Evolutionary conservation across 2,797 vertebrate species (phyloP), one percentile per base, ranked within the genome.

Genomic region (Thaleichthys pacificus): DNA sequence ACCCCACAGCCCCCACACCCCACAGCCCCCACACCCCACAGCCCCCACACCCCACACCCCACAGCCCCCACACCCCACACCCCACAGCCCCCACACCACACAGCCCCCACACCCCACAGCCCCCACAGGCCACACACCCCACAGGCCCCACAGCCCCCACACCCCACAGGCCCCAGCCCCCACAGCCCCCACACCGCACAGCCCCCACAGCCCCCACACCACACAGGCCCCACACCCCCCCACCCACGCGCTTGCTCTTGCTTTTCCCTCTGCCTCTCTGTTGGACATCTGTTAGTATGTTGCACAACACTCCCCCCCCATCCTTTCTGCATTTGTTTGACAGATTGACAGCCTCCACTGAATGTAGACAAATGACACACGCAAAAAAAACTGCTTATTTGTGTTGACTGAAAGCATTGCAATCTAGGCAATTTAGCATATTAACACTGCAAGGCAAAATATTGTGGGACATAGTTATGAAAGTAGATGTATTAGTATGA

Each of bases 291-390:
- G 70, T 77, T 75, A 77, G 64, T 64, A 60, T 77, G 73, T 66
- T 61, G 60, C 68, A 66, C 22, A 62, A 58, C 74, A 76, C 56
- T 14, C 71, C 71, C 61, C 61, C 75, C 75, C 71, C 71, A 32
- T 42, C 87, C 68, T 64, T 80, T 70, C 72, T 68, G n/a, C 61
- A 56, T 42, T 72, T 66, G 60, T 68, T 77, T 84, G 80, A 89
- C 75, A 86, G 72, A 76, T 83, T 87, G 87, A 88, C 85, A 89
- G 80, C 71, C 51, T 78, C 77, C 72, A 83, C 68, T 70, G 80
- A 83, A 80, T 76, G 75, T 74, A 75, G 80, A 69, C 78, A 47
- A 47, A 85, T 76, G 71, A 69, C 77, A 79, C 78, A 76, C 71
- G 3, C 32, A 61, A 85, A 86, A 74, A 81, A 87, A 87, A 75